These are phyloP conservation scores for Struthidea cinerea DNA, from an alignment of 2,113 vertebrate genomes.

Conservation along the genomic window DNA sequence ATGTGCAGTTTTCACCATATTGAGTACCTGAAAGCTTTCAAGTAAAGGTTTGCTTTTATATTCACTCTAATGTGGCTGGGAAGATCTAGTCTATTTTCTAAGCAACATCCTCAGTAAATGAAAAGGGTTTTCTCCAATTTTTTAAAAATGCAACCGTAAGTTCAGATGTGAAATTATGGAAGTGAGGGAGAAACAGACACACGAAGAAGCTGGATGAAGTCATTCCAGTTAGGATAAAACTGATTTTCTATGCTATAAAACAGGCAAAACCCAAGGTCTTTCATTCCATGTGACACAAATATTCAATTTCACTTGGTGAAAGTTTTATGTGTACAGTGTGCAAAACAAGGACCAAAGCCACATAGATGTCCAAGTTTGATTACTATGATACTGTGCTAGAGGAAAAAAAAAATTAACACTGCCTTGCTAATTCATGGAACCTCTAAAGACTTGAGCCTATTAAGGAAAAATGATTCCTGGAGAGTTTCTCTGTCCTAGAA, in stretches of 20 bases:
- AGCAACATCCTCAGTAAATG: neutral
- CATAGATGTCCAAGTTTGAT: neutral
- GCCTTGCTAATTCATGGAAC: neutral
- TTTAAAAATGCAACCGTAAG: neutral
- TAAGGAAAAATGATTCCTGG: neutral
- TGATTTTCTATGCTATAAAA: neutral
- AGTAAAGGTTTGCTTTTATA: neutral
- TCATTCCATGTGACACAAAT: neutral
- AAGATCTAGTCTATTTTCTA: neutral
- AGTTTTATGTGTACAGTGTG: neutral
- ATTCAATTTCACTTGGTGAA: neutral
- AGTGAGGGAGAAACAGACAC: neutral
- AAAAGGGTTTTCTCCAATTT: neutral
- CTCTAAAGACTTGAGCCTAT: neutral
- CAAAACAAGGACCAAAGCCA: neutral
- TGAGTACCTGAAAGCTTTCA: neutral
- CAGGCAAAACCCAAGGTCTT: neutral
- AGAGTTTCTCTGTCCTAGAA: neutral
- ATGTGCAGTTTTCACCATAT: accelerated
- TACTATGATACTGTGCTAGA: neutral
- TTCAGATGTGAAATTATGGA: neutral
- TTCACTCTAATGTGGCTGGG: neutral
- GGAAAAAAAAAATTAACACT: neutral
- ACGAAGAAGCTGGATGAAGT: neutral
- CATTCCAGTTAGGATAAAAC: neutral